Evolutionary conservation across 2,888 invertebrate genomes (phyloP).

Genomic region (Hydroisotoma schaefferi): DNA sequence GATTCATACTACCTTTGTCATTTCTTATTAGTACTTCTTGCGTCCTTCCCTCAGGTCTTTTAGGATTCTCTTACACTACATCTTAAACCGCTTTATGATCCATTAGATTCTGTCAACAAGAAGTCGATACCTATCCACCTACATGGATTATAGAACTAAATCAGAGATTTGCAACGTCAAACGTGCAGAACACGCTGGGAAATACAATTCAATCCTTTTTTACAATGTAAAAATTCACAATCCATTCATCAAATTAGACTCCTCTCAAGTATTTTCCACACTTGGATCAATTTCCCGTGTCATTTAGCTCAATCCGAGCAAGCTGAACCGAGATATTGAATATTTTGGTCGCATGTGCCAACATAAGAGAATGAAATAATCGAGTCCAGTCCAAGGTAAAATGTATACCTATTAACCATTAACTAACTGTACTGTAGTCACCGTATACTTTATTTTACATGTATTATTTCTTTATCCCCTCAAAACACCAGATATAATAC

Average conservation of each 20-base stretch:
- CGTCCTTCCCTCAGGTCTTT: neutral
- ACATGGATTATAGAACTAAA: neutral
- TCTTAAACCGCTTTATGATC: neutral
- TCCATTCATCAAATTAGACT: neutral
- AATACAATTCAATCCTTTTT: no score
- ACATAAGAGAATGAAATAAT: no score
- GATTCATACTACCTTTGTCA: no score
- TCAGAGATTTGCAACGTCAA: no score
- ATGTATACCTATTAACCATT: no score
- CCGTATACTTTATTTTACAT: no score
- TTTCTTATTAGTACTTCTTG: no score
- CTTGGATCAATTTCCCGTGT: constrained; percentile 2
- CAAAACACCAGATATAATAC: no score
- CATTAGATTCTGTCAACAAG: neutral
- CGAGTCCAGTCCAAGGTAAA: constrained; percentile 6
- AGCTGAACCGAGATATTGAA: constrained; percentile 6
- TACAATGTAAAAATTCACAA: neutral
- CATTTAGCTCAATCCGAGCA: neutral
- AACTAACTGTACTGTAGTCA: no score
- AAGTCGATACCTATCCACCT: neutral
- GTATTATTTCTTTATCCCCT: no score
- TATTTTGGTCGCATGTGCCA: neutral
- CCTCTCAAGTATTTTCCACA: neutral
- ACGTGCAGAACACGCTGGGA: neutral
- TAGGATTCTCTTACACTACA: neutral